Evolutionary conservation across 2,113 vertebrate species (phyloP).

Genomic region (Oryzias curvinotus): DNA sequence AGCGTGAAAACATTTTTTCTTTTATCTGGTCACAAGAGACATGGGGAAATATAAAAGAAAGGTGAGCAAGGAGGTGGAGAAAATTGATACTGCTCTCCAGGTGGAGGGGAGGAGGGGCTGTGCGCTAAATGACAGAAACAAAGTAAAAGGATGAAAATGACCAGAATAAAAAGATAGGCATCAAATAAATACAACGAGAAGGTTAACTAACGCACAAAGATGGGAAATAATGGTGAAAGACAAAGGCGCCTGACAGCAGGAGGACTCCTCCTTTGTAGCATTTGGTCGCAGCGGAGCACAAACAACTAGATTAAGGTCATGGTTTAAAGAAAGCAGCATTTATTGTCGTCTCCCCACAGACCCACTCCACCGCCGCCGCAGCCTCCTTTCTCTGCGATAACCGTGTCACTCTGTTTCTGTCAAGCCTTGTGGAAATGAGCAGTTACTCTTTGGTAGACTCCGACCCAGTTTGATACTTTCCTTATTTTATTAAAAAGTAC

Average conservation of each 20-base stretch:
- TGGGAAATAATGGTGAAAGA: neutral
- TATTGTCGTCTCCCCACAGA: neutral
- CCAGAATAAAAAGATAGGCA: slow-evolving; percentile 22
- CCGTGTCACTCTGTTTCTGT: too few relatives aligned
- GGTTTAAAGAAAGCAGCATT: neutral
- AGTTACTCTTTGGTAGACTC: too few relatives aligned
- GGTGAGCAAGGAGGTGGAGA: slow-evolving; percentile 29
- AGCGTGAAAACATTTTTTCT: slow-evolving; percentile 1
- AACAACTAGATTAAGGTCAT: slow-evolving; percentile 1
- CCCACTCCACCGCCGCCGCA: neutral
- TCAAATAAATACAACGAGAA: slow-evolving; percentile 13
- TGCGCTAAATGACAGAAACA: slow-evolving; percentile 24
- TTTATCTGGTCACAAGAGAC: slow-evolving; percentile 8
- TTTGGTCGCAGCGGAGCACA: neutral
- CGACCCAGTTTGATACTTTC: neutral
- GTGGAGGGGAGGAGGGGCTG: slow-evolving; percentile 19
- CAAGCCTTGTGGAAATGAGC: too few relatives aligned
- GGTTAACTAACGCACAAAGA: neutral
- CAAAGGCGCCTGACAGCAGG: neutral
- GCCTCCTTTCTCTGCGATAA: neutral
- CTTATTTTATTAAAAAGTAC: neutral
- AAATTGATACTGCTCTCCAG: slow-evolving; percentile 21
- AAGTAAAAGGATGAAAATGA: slow-evolving; percentile 1
- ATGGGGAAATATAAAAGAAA: slow-evolving; percentile 7
- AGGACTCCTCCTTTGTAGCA: neutral